phyloP scores from a whole-genome alignment of 2,113 vertebrate genomes.

The Lepus timidus region DNA sequence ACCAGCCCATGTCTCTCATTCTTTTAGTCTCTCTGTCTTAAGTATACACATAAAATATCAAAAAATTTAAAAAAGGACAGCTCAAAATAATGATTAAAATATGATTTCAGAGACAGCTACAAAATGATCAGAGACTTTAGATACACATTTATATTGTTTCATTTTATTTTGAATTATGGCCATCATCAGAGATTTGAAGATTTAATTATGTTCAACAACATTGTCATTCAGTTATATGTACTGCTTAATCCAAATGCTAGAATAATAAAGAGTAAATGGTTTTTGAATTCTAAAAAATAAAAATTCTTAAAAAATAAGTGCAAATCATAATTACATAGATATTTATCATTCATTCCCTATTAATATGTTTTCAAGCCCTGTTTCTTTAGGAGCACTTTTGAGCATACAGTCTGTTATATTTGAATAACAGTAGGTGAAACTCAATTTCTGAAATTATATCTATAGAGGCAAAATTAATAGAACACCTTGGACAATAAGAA shows the following conservation, averaged over 20 bases:
- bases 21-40: too few relatives aligned
- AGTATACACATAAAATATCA: too few relatives aligned
- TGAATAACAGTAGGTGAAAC: background rate
- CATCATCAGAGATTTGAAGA: slow-evolving; percentile 53
- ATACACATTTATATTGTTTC: slow-evolving; percentile 35
- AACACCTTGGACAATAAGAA: background rate
- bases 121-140: slow-evolving; percentile 68
- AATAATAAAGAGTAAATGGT: background rate
- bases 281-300: background rate
- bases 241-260: background rate
- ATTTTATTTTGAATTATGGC: background rate
- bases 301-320: background rate
- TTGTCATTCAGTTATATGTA: background rate
- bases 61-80: background rate
- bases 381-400: background rate
- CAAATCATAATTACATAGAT: background rate
- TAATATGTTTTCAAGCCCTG: background rate
- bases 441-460: background rate
- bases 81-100: slow-evolving; percentile 63
- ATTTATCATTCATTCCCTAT: slow-evolving; percentile 1
- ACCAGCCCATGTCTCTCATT: too few relatives aligned
- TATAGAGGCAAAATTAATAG: background rate
- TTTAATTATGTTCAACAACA: slow-evolving; percentile 32
- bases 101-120: slow-evolving; percentile 60
- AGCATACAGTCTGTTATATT: background rate